phyloP scores from a whole-genome alignment of 2,113 vertebrate genomes.

The Hiodon alosoides region DNA sequence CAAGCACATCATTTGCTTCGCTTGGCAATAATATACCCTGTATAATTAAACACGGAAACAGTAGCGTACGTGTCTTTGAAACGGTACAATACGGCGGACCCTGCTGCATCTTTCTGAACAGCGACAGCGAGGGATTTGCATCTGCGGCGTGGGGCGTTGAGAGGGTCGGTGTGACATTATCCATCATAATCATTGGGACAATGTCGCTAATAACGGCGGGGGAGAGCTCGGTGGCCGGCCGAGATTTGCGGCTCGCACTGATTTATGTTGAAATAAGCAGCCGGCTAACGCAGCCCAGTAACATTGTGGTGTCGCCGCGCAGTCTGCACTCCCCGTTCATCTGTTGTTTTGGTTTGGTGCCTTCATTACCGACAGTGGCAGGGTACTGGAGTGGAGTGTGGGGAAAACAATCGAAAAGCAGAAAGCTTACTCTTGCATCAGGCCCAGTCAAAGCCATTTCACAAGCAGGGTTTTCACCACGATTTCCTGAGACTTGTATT shows the following conservation, averaged over 20 bases:
- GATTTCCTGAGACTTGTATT: no score
- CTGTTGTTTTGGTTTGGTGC: background rate
- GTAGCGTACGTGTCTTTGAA: conserved; percentile 8
- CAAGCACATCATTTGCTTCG: conserved; percentile 59
- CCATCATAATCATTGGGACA: conserved; percentile 20
- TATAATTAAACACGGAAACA: conserved; percentile 56
- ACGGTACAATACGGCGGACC: background rate
- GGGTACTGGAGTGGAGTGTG: background rate
- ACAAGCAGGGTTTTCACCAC: no score
- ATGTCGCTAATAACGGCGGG: conserved; percentile 18
- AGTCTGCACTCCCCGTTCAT: background rate
- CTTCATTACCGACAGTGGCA: no score
- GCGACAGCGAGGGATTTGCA: background rate
- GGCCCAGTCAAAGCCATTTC: no score
- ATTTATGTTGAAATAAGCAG: conserved; percentile 16
- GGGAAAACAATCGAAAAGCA: background rate
- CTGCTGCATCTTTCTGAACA: background rate
- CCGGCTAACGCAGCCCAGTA: background rate
- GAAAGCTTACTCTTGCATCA: no score
- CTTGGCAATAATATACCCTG: conserved; percentile 54
- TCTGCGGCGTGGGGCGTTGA: conserved; percentile 14
- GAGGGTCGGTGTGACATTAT: conserved; percentile 17
- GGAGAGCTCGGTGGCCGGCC: background rate
- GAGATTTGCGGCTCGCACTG: conserved; percentile 7
- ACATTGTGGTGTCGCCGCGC: background rate